Evolutionary conservation across 2,113 vertebrate genomes (phyloP).

Genomic region (Trochalopteron elliotii): DNA sequence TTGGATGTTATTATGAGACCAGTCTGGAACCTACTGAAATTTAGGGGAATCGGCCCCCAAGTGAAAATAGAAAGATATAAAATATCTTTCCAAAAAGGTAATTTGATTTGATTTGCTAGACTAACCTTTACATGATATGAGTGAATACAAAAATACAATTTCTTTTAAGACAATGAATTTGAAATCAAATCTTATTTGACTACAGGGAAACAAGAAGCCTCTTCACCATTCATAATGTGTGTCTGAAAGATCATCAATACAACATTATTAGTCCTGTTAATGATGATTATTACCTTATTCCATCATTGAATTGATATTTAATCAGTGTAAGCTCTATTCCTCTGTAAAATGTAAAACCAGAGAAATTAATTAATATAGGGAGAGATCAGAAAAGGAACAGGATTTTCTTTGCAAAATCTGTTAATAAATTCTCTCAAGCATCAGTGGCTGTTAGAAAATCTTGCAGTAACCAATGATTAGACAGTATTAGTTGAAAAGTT

Average conservation of each 20-base stretch:
- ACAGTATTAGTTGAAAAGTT: background rate
- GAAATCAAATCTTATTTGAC: background rate
- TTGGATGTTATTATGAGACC: background rate
- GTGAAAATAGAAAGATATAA: background rate
- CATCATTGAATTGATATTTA: background rate
- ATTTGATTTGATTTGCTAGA: background rate
- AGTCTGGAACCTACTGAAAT: background rate
- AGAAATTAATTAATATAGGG: background rate
- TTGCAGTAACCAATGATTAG: background rate
- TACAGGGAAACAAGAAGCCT: background rate
- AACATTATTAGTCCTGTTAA: background rate
- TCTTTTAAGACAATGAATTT: background rate
- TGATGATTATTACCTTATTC: background rate
- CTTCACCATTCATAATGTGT: background rate
- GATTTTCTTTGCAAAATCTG: background rate
- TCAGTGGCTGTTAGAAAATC: background rate
- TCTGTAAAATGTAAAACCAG: background rate
- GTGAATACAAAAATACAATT: background rate
- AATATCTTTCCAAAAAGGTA: background rate
- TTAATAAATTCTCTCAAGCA: background rate
- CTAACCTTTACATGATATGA: background rate
- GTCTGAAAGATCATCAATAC: background rate
- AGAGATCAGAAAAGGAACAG: background rate
- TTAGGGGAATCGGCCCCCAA: accelerated
- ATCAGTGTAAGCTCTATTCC: background rate